Percentiles rank a stretch among this genome's conserved stretches.
These are phyloP conservation scores for Eurypyga helias DNA, from an alignment of 2,113 vertebrate genomes.

Conservation along the genomic window DNA sequence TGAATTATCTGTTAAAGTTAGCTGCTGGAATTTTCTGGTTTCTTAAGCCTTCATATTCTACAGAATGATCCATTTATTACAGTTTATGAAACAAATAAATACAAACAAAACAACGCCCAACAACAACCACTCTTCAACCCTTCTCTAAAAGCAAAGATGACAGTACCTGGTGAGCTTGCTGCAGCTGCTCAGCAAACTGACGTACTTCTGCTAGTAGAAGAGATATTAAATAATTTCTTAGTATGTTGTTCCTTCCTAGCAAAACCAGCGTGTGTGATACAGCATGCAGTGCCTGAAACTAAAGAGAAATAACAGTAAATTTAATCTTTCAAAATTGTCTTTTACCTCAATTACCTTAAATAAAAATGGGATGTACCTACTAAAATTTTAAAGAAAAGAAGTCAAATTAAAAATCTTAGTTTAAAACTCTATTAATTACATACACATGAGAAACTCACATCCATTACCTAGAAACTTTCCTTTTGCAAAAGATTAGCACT, in stretches of 20 bases:
- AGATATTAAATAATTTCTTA: conserved; percentile 77
- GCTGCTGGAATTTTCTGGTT: neutral
- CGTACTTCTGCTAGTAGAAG: conserved; percentile 81
- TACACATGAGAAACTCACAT: neutral
- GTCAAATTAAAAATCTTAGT: neutral
- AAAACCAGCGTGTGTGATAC: conserved; percentile 75
- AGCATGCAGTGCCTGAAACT: conserved; percentile 79
- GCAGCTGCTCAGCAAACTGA: conserved; percentile 77
- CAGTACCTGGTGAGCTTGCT: conserved; percentile 80
- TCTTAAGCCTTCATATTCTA: neutral
- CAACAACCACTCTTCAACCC: accelerated
- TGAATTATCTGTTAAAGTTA: neutral
- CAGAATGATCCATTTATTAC: neutral
- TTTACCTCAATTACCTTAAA: neutral
- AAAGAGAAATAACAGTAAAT: conserved; percentile 21
- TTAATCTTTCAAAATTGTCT: neutral
- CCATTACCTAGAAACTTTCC: neutral
- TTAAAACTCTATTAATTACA: neutral
- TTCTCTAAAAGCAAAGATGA: neutral
- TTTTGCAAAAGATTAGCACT: neutral
- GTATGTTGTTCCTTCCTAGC: conserved; percentile 77
- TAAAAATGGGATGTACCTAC: neutral
- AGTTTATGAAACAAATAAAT: neutral
- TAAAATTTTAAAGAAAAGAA: neutral
- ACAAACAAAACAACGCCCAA: neutral